Evolutionary conservation across 2,888 invertebrate species (phyloP), one percentile per base, ranked within the genome.

Genomic region (Melinaea menophilus): DNA sequence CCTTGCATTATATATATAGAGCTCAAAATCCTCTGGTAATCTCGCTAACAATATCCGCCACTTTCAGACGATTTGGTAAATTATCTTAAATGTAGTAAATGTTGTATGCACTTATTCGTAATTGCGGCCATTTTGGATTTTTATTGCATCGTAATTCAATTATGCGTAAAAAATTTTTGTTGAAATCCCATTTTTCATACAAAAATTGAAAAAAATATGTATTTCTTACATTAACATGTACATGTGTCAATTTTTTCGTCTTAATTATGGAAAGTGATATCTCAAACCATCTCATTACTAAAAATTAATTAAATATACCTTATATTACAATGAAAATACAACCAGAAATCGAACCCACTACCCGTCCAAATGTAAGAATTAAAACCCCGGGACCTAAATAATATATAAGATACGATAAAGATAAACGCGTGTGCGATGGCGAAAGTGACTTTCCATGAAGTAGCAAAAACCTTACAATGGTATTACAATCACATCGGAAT

Each of bases 11-110:
- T 48, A 5, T 0, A 1, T 5, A 22, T 69, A 72, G 37, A 62
- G 64, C 67, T 59, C 34, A 65, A 63, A 65, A 60, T 71, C 35
- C 54, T 37, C 56, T 55, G 48, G 5, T 12, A 33, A 9, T 60
- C 35, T 12, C n/a, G 7, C 34, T 56, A 31, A 41, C 34, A 4
- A 65, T 72, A 74, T 79, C 80, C 79, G 79, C 76, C 71, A 75
- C 77, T 81, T 82, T 81, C 72, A 70, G 76, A 68, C 67, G 73
- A 74, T 84, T 75, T 77, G 80, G 70, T 70, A 76, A 79, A 79
- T 80, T 78, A 77, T 73, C 69, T 69, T 71, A 72, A 76, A 74
- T n/a, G n/a, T n/a, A n/a, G n/a, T 75, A 70, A 60, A 63, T 56
- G 63, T 63, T 69, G 61, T 69, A 71, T 68, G 68, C 71, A 73